A percentile compares a stretch with the other conserved stretches of the same genome.
Conservation (phyloP, 2,888 invertebrate genomes). For the Spilosoma lubricipeda region DNA sequence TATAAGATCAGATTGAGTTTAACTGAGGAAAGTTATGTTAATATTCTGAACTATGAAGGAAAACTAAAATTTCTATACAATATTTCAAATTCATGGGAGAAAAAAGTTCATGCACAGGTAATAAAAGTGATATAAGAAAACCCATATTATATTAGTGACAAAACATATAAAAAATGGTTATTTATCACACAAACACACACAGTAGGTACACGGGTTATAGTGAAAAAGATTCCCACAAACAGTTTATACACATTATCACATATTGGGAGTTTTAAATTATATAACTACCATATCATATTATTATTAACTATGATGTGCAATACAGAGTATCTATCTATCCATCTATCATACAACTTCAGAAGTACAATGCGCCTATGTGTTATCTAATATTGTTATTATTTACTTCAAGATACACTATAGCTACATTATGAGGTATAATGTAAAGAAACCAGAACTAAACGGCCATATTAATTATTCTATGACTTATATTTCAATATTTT, state of each 20-base stretch:
- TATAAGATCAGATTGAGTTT: background rate
- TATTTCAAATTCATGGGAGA: slow-evolving; percentile 7
- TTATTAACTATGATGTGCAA: too few relatives aligned
- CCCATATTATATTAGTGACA: slow-evolving; percentile 68
- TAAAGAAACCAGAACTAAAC: background rate
- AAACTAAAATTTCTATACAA: background rate
- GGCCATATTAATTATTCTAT: background rate
- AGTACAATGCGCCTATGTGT: background rate
- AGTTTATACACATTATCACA: slow-evolving; percentile 43
- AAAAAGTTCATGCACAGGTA: slow-evolving; percentile 56
- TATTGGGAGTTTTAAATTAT: slow-evolving; percentile 5
- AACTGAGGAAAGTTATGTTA: background rate
- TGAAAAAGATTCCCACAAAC: slow-evolving; percentile 39
- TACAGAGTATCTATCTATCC: too few relatives aligned
- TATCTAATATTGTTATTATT: background rate
- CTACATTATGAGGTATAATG: background rate
- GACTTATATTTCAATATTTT: too few relatives aligned
- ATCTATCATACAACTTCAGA: too few relatives aligned
- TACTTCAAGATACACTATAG: background rate
- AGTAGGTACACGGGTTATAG: slow-evolving; percentile 40
- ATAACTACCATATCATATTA: background rate
- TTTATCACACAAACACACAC: slow-evolving; percentile 57
- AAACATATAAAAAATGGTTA: slow-evolving; percentile 59
- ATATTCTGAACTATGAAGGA: background rate
- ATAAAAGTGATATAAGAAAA: slow-evolving; percentile 44